phyloP scores from a whole-genome alignment of 1,140 invertebrate genomes.

The Hylaeus volcanicus region DNA sequence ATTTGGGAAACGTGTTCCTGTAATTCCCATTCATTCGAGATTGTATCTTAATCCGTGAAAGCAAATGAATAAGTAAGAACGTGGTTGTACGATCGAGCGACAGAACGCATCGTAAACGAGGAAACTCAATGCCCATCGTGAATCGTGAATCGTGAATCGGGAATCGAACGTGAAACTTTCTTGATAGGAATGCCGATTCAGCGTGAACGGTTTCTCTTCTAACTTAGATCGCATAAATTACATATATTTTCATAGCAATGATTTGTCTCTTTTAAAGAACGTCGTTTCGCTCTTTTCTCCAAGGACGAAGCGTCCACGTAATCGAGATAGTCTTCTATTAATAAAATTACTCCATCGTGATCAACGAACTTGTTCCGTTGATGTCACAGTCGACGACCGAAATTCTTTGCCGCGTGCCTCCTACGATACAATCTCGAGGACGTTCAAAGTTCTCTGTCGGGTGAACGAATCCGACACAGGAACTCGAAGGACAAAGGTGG shows the following conservation, averaged over 20 bases:
- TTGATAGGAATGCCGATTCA: conserved; percentile 60
- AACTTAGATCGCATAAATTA: background rate
- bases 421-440: conserved; percentile 13
- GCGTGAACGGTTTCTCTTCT: conserved; percentile 30
- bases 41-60: conserved; percentile 2
- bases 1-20: background rate
- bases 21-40: background rate
- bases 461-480: background rate
- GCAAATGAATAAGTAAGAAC: conserved; percentile 14
- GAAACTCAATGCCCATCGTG: conserved; percentile 17
- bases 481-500: background rate
- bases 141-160: conserved; percentile 33
- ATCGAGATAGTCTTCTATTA: background rate
- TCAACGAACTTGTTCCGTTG: background rate
- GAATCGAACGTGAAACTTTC: conserved; percentile 61
- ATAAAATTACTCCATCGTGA: conserved; percentile 23
- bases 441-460: background rate
- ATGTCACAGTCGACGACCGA: background rate
- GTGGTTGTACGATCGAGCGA: conserved; percentile 7
- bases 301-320: background rate
- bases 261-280: background rate
- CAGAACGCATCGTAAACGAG: conserved; percentile 10
- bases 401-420: background rate
- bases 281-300: background rate
- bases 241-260: background rate